These are phyloP conservation scores for Lysandra coridon DNA, from an alignment of 2,888 invertebrate genomes.

Conservation along the genomic window DNA sequence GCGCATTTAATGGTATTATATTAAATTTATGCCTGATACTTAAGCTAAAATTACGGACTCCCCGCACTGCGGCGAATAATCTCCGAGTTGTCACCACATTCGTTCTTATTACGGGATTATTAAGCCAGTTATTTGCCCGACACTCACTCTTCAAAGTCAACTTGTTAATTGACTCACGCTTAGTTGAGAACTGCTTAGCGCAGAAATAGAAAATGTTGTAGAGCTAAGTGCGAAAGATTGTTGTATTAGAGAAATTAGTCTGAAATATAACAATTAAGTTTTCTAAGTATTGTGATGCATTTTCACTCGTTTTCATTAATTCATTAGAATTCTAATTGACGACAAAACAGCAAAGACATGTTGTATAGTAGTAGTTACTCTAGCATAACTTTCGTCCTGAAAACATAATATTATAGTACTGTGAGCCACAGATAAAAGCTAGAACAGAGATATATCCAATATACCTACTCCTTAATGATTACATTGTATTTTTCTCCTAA, in stretches of 20 bases:
- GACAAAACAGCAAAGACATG: no score
- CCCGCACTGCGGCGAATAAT: conserved; percentile 70
- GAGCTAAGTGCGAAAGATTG: background rate
- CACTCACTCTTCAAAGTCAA: background rate
- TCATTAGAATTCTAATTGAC: no score
- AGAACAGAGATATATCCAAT: background rate
- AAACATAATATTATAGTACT: no score
- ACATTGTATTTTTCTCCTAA: conserved; percentile 1
- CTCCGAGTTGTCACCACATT: conserved; percentile 62
- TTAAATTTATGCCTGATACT: conserved; percentile 61
- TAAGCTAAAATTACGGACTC: conserved; percentile 56
- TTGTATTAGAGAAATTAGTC: background rate
- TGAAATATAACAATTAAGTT: no score
- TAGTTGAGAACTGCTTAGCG: background rate
- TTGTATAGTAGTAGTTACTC: no score
- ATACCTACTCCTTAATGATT: background rate
- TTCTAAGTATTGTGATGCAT: no score
- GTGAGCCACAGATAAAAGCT: no score
- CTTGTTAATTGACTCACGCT: background rate
- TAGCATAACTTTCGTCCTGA: no score
- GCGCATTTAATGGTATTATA: conserved; percentile 57
- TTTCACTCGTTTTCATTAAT: no score
- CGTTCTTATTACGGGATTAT: conserved; percentile 47
- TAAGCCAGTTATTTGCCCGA: conserved; percentile 27
- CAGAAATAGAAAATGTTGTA: background rate